These are phyloP conservation scores for Loripinus fragilis DNA, from an alignment of 2,888 invertebrate species.

Conservation along the genomic window DNA sequence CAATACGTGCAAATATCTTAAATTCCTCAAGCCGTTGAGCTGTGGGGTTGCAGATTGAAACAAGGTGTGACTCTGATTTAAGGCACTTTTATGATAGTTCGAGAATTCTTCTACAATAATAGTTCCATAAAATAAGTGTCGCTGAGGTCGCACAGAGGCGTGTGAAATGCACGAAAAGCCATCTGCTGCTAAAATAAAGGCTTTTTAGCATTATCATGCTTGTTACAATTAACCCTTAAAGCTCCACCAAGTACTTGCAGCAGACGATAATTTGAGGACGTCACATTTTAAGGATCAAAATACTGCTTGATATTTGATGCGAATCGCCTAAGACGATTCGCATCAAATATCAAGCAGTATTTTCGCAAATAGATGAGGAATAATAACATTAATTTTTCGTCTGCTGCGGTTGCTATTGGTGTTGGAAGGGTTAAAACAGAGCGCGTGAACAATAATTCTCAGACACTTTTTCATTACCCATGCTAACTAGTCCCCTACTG, in stretches of 20 bases:
- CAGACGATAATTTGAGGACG: no score
- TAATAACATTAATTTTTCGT: no score
- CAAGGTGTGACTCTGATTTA: not conserved
- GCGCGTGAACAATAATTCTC: not conserved
- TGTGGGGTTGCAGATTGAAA: not conserved
- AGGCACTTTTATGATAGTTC: not conserved
- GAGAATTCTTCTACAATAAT: not conserved
- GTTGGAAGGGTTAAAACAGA: no score
- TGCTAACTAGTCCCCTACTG: not conserved
- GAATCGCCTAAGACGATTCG: no score
- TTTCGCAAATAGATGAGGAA: no score
- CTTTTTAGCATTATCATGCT: not conserved
- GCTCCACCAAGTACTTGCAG: no score
- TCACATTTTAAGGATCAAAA: no score
- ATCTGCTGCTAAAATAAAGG: not conserved
- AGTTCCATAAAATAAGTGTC: slow-evolving; percentile 1
- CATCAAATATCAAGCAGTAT: no score
- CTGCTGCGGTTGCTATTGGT: no score
- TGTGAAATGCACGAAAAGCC: not conserved
- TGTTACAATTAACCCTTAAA: not conserved
- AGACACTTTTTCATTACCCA: not conserved
- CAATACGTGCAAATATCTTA: no score
- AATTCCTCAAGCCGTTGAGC: no score
- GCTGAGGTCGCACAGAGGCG: not conserved
- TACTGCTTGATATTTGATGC: no score